Evolutionary conservation across 2,113 vertebrate genomes (phyloP).

Genomic region (Varanus komodoensis): DNA sequence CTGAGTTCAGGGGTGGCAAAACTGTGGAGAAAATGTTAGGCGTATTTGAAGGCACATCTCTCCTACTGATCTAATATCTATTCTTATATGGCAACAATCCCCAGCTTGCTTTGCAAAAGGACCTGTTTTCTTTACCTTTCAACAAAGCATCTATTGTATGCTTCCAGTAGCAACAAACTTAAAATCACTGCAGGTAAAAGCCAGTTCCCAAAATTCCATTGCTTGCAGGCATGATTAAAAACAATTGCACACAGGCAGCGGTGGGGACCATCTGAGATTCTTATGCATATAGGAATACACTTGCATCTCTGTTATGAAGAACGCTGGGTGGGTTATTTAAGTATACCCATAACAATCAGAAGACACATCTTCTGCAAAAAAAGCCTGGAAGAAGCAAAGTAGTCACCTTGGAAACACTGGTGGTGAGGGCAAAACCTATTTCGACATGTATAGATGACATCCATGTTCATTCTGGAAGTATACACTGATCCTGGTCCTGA

Average conservation of each 20-base stretch:
- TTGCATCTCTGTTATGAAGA: background rate
- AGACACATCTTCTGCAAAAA: background rate
- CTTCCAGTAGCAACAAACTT: too few relatives aligned
- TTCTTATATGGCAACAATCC: background rate
- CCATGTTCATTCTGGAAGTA: too few relatives aligned
- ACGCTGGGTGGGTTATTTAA: too few relatives aligned
- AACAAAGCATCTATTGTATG: background rate
- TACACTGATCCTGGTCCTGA: too few relatives aligned
- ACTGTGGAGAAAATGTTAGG: background rate
- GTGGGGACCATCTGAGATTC: too few relatives aligned
- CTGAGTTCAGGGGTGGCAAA: background rate
- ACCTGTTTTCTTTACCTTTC: background rate
- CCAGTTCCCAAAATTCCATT: background rate
- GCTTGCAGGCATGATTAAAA: background rate
- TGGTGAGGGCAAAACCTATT: too few relatives aligned
- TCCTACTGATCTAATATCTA: background rate
- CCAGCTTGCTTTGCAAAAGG: background rate
- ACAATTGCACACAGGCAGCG: background rate
- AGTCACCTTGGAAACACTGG: too few relatives aligned
- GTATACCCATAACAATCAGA: background rate
- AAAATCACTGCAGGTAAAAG: too few relatives aligned
- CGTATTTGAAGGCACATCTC: fast-evolving
- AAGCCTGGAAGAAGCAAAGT: background rate
- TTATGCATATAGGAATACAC: background rate
- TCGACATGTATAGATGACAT: too few relatives aligned